phyloP scores from a whole-genome alignment of 2,888 invertebrate species.

The Conops quadrifasciatus region DNA sequence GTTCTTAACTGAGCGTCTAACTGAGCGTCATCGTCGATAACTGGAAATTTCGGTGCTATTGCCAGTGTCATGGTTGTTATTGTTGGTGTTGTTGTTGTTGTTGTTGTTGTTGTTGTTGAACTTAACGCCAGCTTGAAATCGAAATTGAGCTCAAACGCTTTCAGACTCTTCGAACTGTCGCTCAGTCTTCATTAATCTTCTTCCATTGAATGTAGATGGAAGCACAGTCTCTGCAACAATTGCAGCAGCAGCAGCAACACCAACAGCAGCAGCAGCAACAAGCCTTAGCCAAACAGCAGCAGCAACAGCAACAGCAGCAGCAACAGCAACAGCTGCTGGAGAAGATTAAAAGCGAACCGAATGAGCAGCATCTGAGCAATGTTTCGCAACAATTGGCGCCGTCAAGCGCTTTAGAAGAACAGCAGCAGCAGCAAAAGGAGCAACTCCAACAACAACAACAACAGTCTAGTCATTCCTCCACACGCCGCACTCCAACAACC shows the following conservation, averaged over 20 bases:
- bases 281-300: conserved; percentile 48
- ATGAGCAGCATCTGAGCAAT: conserved; percentile 47
- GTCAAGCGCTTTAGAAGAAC: conserved; percentile 40
- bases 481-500: conserved; percentile 31
- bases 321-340: conserved; percentile 53
- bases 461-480: conserved; percentile 38
- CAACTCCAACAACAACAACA: conserved; percentile 45
- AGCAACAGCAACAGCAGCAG: conserved; percentile 51
- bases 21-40: neutral
- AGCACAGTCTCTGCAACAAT: conserved; percentile 57
- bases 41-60: too few species aligned
- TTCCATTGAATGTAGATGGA: conserved; percentile 57
- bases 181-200: conserved; percentile 53
- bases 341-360: conserved; percentile 56
- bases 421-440: conserved; percentile 47
- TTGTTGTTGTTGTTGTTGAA: neutral
- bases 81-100: neutral
- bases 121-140: conserved; percentile 38
- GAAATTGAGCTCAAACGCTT: neutral
- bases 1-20: neutral
- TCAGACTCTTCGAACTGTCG: conserved; percentile 36
- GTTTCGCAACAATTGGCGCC: conserved; percentile 48
- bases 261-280: conserved; percentile 52
- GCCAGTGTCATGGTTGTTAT: neutral
- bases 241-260: conserved; percentile 49